Evolutionary conservation across 2,888 invertebrate genomes (phyloP).

Genomic region (Penaeus monodon): DNA sequence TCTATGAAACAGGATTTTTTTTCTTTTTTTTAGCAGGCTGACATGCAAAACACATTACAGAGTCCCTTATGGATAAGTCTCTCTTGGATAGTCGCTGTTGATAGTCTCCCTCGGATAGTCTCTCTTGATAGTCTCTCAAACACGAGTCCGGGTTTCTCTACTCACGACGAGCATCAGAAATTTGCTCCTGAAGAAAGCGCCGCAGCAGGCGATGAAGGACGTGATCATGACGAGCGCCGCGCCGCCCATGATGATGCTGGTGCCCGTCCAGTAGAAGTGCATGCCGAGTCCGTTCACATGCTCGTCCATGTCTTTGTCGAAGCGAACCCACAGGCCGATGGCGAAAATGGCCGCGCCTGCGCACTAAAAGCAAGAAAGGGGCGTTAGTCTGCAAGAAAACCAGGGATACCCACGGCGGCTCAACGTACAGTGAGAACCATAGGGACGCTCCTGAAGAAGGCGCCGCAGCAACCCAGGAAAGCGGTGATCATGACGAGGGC

Average conservation of each 20-base stretch:
- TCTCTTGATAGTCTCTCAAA: no score
- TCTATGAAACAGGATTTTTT: no score
- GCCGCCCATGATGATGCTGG: conserved; percentile 83
- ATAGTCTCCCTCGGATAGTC: no score
- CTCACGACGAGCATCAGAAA: conserved; percentile 76
- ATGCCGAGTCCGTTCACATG: conserved; percentile 84
- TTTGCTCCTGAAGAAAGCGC: conserved; percentile 82
- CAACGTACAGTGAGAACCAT: conserved; percentile 34
- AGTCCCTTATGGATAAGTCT: no score
- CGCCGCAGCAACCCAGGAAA: conserved; percentile 55
- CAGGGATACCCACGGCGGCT: no score
- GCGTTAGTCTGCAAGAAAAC: neutral
- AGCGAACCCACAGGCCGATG: conserved; percentile 83
- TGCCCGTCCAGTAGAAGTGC: conserved; percentile 83
- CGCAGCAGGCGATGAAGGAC: conserved; percentile 84
- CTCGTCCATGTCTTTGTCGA: conserved; percentile 85
- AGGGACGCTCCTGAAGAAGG: conserved; percentile 30
- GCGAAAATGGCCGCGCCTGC: conserved; percentile 81
- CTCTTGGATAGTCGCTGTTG: no score
- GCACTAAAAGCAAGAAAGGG: conserved; percentile 4
- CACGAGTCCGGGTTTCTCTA: neutral
- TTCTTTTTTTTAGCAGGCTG: no score
- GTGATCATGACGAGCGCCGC: conserved; percentile 82
- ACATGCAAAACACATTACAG: no score
- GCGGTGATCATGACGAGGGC: conserved; percentile 41